phyloP scores from a whole-genome alignment of 2,113 vertebrate species.

The Pungitius pungitius region DNA sequence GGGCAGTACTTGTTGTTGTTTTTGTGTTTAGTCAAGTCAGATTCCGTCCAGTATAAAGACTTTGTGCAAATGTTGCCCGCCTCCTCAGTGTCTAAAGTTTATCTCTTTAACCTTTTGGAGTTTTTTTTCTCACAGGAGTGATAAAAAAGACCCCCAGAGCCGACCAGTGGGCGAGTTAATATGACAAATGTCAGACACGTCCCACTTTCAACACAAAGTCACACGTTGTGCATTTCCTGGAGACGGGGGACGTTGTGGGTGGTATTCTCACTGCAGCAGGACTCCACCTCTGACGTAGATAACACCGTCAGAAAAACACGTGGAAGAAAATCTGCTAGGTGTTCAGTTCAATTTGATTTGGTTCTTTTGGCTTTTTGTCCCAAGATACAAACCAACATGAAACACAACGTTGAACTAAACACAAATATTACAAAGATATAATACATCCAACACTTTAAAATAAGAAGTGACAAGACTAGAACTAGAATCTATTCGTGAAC shows the following conservation, averaged over 20 bases:
- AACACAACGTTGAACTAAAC: background rate
- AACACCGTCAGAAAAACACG: background rate
- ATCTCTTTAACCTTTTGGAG: constrained; percentile 33
- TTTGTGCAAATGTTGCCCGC: background rate
- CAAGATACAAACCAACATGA: background rate
- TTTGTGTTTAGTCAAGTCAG: background rate
- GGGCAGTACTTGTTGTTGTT: background rate
- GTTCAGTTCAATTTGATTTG: background rate
- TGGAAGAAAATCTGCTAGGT: background rate
- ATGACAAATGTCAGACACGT: constrained; percentile 46
- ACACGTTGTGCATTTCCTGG: constrained; percentile 16
- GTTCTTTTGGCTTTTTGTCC: background rate
- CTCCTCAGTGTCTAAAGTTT: background rate
- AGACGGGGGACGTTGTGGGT: background rate
- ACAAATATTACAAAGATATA: background rate
- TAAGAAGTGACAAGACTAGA: no score
- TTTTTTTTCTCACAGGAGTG: background rate
- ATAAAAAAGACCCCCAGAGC: constrained; percentile 52
- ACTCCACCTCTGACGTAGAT: constrained; percentile 14
- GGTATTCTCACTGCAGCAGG: constrained; percentile 53
- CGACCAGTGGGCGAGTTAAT: constrained; percentile 17
- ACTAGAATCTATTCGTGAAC: no score
- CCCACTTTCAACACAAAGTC: constrained; percentile 41
- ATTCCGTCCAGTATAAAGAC: background rate
- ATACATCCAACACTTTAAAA: background rate